Conservation (phyloP, 2,113 vertebrate genomes). For the Enhydra lutris region DNA sequence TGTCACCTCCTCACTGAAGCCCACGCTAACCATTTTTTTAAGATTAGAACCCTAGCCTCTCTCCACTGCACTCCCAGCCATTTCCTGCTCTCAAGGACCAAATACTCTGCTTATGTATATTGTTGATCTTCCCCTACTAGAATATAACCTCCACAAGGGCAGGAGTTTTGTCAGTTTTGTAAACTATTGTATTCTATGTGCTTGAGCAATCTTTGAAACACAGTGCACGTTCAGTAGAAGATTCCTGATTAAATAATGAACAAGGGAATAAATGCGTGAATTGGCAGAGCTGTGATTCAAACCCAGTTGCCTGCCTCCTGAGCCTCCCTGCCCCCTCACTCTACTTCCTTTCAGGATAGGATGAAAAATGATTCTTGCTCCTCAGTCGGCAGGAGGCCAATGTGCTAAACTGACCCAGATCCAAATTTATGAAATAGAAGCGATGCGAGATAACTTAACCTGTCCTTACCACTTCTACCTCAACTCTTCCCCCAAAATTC, state of each 20-base stretch:
- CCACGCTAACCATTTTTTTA: not conserved
- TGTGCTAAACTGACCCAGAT: not conserved
- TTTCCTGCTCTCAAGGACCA: not conserved
- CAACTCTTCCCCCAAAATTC: not conserved
- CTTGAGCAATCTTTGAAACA: not conserved
- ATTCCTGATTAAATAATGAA: not conserved
- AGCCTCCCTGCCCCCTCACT: rapidly evolving
- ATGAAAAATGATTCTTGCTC: not conserved
- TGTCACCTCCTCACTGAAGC: not conserved
- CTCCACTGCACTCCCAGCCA: not conserved
- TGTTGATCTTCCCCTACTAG: not conserved
- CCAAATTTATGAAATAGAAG: not conserved
- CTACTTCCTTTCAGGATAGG: too few relatives aligned
- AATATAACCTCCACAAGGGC: not conserved
- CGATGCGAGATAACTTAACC: not conserved
- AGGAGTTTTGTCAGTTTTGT: not conserved
- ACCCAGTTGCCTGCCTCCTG: not conserved
- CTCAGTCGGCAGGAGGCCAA: not conserved
- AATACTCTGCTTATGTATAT: not conserved
- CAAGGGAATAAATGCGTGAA: not conserved
- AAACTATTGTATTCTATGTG: not conserved
- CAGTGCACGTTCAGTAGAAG: not conserved
- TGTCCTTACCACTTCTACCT: not conserved
- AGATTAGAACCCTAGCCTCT: not conserved
- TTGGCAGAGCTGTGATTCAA: not conserved